phyloP scores from a whole-genome alignment of 2,888 invertebrate species.

The Cerastis leucographa region DNA sequence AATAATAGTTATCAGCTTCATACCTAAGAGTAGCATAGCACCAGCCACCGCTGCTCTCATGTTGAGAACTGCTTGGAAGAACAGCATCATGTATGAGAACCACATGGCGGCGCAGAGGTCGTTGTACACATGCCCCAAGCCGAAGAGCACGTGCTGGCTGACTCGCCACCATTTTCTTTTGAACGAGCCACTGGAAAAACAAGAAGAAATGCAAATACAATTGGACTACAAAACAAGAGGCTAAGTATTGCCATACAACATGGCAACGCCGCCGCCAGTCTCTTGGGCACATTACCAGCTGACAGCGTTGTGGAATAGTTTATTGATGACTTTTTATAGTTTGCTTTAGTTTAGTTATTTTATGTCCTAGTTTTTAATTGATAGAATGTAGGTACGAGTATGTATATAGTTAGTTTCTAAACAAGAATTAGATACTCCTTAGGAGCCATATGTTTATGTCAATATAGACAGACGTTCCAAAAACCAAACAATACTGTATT shows the following conservation, averaged over 20 bases:
- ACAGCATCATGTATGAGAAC: constrained; percentile 98
- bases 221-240: background rate
- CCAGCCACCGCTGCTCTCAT: constrained; percentile 91
- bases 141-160: constrained; percentile 89
- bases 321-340: no score
- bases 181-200: constrained; percentile 77
- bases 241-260: no score
- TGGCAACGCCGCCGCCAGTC: no score
- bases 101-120: constrained; percentile 99
- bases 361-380: no score
- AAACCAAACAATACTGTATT: constrained; percentile 9
- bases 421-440: background rate
- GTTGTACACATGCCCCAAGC: constrained; percentile 97
- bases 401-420: background rate
- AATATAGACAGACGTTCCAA: constrained; percentile 1
- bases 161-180: constrained; percentile 81
- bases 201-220: constrained; percentile 20
- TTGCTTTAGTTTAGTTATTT: no score
- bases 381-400: no score
- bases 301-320: no score
- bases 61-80: constrained; percentile 92
- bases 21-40: constrained; percentile 93
- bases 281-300: no score
- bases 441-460: constrained; percentile 11
- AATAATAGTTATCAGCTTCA: constrained; percentile 28